These are phyloP conservation scores for Lucilia cuprina DNA, from an alignment of 1,140 invertebrate species.

Conservation along the genomic window DNA sequence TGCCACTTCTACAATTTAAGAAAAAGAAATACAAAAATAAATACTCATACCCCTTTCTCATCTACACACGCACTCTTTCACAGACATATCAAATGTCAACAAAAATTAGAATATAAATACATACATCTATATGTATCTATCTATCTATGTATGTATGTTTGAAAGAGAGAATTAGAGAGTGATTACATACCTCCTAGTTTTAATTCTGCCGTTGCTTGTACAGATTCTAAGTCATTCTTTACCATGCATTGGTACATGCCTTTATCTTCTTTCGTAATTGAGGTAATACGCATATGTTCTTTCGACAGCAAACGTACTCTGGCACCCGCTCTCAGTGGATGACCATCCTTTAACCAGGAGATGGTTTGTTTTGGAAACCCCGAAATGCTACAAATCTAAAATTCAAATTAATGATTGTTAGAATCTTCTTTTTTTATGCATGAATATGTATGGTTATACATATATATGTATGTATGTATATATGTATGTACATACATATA, in stretches of 20 bases:
- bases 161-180: background rate
- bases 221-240: conserved; percentile 72
- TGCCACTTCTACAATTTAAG: conserved; percentile 71
- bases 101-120: background rate
- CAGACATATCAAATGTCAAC: background rate
- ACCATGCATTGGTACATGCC: conserved; percentile 88
- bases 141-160: too few species aligned
- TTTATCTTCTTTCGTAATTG: conserved; percentile 75
- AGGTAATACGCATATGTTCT: conserved; percentile 69
- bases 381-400: conserved; percentile 72
- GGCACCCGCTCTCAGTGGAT: conserved; percentile 68
- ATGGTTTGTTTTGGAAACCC: conserved; percentile 76
- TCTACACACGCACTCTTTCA: background rate
- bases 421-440: background rate
- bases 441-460: too few species aligned
- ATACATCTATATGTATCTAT: too few species aligned
- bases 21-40: conserved; percentile 23
- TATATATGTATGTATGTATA: too few species aligned
- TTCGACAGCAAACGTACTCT: conserved; percentile 65
- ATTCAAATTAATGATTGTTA: conserved; percentile 34
- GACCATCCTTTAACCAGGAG: conserved; percentile 78
- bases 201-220: conserved; percentile 76
- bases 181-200: conserved; percentile 73
- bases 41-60: background rate
- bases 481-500: too few species aligned